Percentiles rank a stretch among this genome's conserved stretches.
Evolutionary conservation across 2,888 invertebrate genomes (phyloP).

Genomic region (Ypsolopha scabrella): DNA sequence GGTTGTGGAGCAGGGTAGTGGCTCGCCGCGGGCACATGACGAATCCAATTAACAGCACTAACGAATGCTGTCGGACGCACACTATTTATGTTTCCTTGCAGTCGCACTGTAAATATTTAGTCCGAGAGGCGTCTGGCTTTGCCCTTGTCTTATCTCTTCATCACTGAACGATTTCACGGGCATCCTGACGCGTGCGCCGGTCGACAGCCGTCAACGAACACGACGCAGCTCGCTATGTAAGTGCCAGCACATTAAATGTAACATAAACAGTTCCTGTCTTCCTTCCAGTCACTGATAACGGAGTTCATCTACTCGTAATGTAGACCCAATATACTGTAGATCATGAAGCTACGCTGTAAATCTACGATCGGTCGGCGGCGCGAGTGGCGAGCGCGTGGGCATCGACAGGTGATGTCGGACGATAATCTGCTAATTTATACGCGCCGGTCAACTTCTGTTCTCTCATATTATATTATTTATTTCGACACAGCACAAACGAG

Average conservation of each 20-base stretch:
- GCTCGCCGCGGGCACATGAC: slow-evolving; percentile 42
- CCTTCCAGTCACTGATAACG: slow-evolving; percentile 15
- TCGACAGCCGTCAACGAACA: slow-evolving; percentile 30
- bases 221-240: slow-evolving; percentile 51
- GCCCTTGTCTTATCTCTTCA: slow-evolving; percentile 53
- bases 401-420: slow-evolving; percentile 50
- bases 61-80: slow-evolving; percentile 49
- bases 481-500: slow-evolving; percentile 52
- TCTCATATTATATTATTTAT: slow-evolving; percentile 55
- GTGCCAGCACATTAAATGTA: slow-evolving; percentile 23
- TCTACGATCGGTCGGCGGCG: slow-evolving; percentile 18
- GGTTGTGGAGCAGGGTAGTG: slow-evolving; percentile 6
- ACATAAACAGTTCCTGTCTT: background rate
- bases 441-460: slow-evolving; percentile 55
- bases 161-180: slow-evolving; percentile 42
- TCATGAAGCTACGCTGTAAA: slow-evolving; percentile 27
- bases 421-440: slow-evolving; percentile 63
- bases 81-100: slow-evolving; percentile 63
- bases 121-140: slow-evolving; percentile 52
- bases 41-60: slow-evolving; percentile 60
- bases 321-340: background rate
- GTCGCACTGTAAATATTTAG: slow-evolving; percentile 64
- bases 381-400: slow-evolving; percentile 40
- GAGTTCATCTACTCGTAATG: background rate
- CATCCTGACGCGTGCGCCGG: slow-evolving; percentile 12